Evolutionary conservation across 2,888 invertebrate species (phyloP).

Genomic region (Macrosiphum euphorbiae): DNA sequence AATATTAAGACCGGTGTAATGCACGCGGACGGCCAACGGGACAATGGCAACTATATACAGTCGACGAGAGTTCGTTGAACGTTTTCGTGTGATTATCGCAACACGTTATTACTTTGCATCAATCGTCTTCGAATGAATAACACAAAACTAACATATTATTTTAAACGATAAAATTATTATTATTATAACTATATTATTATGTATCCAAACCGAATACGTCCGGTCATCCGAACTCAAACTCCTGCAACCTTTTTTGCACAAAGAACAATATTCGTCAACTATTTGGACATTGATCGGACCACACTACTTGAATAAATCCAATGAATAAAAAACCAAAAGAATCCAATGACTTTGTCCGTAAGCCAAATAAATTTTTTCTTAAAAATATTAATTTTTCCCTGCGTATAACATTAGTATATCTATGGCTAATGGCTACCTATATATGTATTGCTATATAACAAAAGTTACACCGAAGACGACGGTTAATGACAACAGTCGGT

Average conservation of each 20-base stretch:
- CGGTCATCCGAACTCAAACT: neutral
- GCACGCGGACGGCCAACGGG: neutral
- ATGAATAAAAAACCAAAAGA: no score
- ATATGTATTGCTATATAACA: neutral
- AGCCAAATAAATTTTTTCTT: neutral
- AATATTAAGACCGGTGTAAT: neutral
- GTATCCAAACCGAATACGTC: neutral
- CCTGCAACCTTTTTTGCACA: neutral
- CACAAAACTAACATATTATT: neutral
- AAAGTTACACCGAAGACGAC: slow-evolving; percentile 15
- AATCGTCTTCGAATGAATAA: slow-evolving; percentile 15
- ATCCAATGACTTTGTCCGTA: neutral
- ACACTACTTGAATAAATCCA: no score
- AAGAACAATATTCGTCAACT: neutral
- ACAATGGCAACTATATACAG: neutral
- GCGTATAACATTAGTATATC: neutral
- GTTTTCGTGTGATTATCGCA: slow-evolving; percentile 44
- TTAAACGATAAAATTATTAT: neutral
- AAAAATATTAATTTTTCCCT: neutral
- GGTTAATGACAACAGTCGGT: neutral
- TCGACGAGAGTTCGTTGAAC: slow-evolving; percentile 60
- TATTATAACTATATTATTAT: neutral
- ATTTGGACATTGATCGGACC: no score
- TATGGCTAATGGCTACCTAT: neutral
- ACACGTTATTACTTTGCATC: slow-evolving; percentile 8